A percentile compares a stretch with the other conserved stretches of the same genome.
phyloP scores from a whole-genome alignment of 2,888 invertebrate species.

The Brachypalpus laphriformis region DNA sequence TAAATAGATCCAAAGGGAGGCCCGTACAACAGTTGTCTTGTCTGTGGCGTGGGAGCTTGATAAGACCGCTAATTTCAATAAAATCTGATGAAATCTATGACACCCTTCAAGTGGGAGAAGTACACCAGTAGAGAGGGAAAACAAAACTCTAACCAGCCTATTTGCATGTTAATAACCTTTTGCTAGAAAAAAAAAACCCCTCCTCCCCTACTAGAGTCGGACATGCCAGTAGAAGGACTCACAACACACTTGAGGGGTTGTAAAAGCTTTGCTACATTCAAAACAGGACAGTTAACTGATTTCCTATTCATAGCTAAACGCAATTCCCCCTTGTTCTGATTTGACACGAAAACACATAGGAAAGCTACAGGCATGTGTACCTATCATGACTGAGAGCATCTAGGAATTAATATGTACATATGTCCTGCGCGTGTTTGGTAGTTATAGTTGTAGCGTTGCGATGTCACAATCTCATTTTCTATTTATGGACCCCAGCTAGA shows the following conservation, averaged over 20 bases:
- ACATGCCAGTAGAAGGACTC: slow-evolving; percentile 43
- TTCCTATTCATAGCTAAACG: slow-evolving; percentile 56
- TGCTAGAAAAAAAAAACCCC: neutral
- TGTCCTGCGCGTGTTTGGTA: neutral
- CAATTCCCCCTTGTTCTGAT: neutral
- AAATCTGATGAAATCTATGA: neutral
- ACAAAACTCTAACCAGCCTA: slow-evolving; percentile 43
- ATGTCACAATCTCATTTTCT: no score
- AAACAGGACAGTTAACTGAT: slow-evolving; percentile 55
- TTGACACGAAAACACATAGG: slow-evolving; percentile 11
- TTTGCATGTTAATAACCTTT: slow-evolving; percentile 71
- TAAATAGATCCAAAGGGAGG: neutral
- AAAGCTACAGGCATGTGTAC: neutral
- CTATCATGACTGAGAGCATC: neutral
- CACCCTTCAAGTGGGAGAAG: neutral
- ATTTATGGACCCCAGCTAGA: no score
- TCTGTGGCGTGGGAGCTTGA: neutral
- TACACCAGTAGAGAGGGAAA: neutral
- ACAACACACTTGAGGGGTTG: slow-evolving; percentile 33
- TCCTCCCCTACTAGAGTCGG: no score
- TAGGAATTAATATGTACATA: neutral
- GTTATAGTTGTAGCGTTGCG: no score
- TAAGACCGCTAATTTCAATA: neutral
- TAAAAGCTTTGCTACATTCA: slow-evolving; percentile 52
- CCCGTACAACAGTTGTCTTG: neutral